Evolutionary conservation across 2,797 vertebrate species (phyloP).

Genomic region (Coreius guichenoti): DNA sequence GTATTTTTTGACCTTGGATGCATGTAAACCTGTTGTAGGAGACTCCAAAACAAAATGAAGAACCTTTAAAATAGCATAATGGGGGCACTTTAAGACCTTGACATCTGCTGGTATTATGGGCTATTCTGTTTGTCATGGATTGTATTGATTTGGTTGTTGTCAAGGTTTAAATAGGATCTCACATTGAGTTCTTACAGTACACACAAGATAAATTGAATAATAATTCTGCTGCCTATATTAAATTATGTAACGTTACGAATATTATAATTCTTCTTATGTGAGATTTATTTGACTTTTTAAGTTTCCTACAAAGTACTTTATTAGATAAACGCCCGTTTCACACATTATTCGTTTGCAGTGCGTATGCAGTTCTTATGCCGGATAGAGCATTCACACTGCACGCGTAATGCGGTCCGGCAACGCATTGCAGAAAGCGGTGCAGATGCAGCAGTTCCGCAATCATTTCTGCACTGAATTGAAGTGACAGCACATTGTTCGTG

Average conservation of each 20-base stretch:
- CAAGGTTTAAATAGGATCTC: constrained; percentile 3
- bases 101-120: background rate
- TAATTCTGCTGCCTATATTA: background rate
- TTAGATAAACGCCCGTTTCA: too few relatives aligned
- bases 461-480: too few relatives aligned
- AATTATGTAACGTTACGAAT: background rate
- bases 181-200: background rate
- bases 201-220: background rate
- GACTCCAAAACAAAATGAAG: background rate
- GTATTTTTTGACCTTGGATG: background rate
- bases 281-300: too few relatives aligned
- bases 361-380: too few relatives aligned
- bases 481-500: too few relatives aligned
- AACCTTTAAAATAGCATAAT: background rate
- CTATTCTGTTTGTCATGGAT: background rate
- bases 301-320: too few relatives aligned
- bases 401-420: too few relatives aligned
- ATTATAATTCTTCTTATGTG: background rate
- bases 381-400: too few relatives aligned
- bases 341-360: too few relatives aligned
- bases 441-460: too few relatives aligned
- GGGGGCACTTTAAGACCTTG: background rate
- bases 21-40: background rate
- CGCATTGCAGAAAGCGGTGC: too few relatives aligned
- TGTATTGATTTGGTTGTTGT: constrained; percentile 14